Percentiles rank a stretch among this genome's conserved stretches.
These are phyloP conservation scores for Caenorhabditis brenneri DNA, from an alignment of 1,140 invertebrate genomes.

Conservation along the genomic window DNA sequence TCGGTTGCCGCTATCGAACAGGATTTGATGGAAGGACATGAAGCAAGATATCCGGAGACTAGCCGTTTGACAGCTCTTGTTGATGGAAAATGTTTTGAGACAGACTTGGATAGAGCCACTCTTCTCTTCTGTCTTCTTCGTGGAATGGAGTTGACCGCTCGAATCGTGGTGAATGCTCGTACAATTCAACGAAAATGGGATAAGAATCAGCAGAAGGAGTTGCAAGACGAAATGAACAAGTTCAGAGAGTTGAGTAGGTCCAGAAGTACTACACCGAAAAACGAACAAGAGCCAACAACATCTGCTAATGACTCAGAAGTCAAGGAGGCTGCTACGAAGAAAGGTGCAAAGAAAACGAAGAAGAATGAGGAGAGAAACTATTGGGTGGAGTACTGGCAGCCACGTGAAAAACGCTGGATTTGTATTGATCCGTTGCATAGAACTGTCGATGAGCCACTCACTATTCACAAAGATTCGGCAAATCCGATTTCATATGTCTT, in stretches of 20 bases:
- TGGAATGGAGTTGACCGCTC: conserved; percentile 11
- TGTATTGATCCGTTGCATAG: conserved; percentile 47
- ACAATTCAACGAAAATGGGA: neutral
- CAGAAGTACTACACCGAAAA: neutral
- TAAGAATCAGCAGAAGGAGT: conserved; percentile 13
- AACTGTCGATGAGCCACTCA: conserved; percentile 31
- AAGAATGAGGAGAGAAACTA: conserved; percentile 28
- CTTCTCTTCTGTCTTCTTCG: conserved; percentile 48
- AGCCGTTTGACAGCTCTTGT: conserved; percentile 30
- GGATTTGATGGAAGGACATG: conserved; percentile 18
- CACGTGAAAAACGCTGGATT: conserved; percentile 57
- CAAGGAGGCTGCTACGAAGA: conserved; percentile 40
- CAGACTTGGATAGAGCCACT: conserved; percentile 45
- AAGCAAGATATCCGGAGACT: conserved; percentile 20
- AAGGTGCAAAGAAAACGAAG: conserved; percentile 31
- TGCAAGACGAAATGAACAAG: conserved; percentile 10
- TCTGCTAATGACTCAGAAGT: neutral
- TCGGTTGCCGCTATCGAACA: neutral
- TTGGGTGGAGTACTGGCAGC: conserved; percentile 58
- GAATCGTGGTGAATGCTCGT: conserved; percentile 27
- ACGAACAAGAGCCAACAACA: neutral
- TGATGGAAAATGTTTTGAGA: conserved; percentile 49
- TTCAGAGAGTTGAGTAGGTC: neutral
- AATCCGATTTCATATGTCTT: conserved; percentile 59
- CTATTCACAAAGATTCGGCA: conserved; percentile 32